phyloP scores from a whole-genome alignment of 2,888 invertebrate species.

The Sesamia inferens region DNA sequence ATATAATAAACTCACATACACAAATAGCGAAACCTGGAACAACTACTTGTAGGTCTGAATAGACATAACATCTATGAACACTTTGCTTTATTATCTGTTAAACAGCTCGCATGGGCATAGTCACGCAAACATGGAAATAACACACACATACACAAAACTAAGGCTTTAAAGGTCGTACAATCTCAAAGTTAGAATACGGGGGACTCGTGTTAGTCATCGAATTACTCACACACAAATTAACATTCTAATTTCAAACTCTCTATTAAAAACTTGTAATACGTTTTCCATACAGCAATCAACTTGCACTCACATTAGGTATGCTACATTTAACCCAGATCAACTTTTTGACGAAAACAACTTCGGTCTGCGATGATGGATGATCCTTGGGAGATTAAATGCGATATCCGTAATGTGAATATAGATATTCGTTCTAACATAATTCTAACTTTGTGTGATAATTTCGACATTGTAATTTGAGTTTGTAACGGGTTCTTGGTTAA shows the following conservation, averaged over 20 bases:
- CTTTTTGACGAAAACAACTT: constrained; percentile 65
- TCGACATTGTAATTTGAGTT: constrained; percentile 47
- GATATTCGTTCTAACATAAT: constrained; percentile 32
- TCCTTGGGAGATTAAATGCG: constrained; percentile 51
- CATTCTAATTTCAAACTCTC: constrained; percentile 21
- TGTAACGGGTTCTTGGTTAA: constrained; percentile 26
- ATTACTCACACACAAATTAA: constrained; percentile 37
- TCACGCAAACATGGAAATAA: too few relatives aligned
- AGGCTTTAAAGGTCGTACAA: background rate
- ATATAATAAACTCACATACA: too few relatives aligned
- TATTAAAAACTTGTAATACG: constrained; percentile 52
- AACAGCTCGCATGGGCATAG: too few relatives aligned
- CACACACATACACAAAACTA: too few relatives aligned
- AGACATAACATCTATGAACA: too few relatives aligned
- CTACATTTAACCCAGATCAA: constrained; percentile 70
- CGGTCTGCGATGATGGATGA: constrained; percentile 65
- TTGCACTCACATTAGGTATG: constrained; percentile 63
- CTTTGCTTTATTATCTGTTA: too few relatives aligned
- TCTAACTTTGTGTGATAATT: constrained; percentile 38
- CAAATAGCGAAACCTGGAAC: too few relatives aligned
- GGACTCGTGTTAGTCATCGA: constrained; percentile 7
- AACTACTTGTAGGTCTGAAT: too few relatives aligned
- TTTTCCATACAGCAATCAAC: constrained; percentile 37
- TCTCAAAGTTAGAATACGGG: background rate
- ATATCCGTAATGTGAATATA: constrained; percentile 59